These are phyloP conservation scores for Villa cingulata DNA, from an alignment of 2,888 invertebrate species.

Conservation along the genomic window DNA sequence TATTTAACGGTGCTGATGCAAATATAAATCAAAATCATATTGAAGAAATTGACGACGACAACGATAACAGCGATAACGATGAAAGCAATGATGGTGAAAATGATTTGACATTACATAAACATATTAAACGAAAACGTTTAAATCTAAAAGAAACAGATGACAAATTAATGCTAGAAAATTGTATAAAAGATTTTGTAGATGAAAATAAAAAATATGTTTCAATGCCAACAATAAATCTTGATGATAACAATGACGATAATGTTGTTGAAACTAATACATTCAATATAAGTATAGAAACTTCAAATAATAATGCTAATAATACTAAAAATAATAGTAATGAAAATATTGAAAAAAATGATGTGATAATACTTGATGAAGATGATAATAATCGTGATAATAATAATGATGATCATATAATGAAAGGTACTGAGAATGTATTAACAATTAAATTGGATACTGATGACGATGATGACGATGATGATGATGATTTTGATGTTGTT, in stretches of 20 bases:
- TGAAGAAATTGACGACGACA: constrained; percentile 8
- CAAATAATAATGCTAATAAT: neutral
- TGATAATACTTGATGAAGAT: neutral
- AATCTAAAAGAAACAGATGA: too few species aligned
- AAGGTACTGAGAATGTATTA: neutral
- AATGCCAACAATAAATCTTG: neutral
- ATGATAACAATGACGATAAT: neutral
- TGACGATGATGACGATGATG: neutral
- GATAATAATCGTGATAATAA: neutral
- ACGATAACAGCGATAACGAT: constrained; percentile 3
- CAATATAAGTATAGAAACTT: too few species aligned
- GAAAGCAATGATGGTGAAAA: neutral
- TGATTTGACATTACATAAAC: too few species aligned
- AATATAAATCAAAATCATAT: too few species aligned
- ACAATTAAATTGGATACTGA: neutral
- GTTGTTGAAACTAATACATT: neutral
- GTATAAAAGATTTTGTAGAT: too few species aligned
- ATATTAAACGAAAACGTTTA: too few species aligned
- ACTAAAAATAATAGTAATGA: neutral
- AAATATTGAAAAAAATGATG: neutral
- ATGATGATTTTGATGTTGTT: neutral
- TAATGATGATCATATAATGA: neutral
- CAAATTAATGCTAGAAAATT: too few species aligned
- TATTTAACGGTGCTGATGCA: too few species aligned
- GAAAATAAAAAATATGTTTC: too few species aligned